Percentiles rank a stretch among this genome's conserved stretches.
Conservation (phyloP, 2,888 invertebrate genomes). For the Euplagia quadripunctaria region DNA sequence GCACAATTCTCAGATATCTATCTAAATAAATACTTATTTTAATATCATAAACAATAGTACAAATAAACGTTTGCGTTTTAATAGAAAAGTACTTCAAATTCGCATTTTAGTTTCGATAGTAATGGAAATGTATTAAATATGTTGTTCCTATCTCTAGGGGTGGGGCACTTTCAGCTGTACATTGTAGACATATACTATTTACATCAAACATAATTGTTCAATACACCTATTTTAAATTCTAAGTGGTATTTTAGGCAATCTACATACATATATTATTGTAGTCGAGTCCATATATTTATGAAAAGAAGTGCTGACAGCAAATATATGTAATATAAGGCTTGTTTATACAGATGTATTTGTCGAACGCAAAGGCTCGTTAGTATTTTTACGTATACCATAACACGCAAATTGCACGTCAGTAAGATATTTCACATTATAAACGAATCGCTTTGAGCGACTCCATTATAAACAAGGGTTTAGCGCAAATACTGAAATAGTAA, state of each 20-base stretch:
- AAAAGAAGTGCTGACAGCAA: not conserved
- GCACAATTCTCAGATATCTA: slow-evolving; percentile 58
- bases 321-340: not conserved
- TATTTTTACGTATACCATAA: not conserved
- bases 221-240: not conserved
- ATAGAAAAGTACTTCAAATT: slow-evolving; percentile 51
- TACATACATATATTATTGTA: not conserved
- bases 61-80: slow-evolving; percentile 63
- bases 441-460: not conserved
- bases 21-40: slow-evolving; percentile 83
- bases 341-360: not conserved
- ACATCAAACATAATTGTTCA: slow-evolving; percentile 25
- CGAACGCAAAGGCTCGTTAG: not conserved
- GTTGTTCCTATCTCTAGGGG: slow-evolving; percentile 48
- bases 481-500: not conserved
- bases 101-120: slow-evolving; percentile 53
- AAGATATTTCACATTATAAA: not conserved
- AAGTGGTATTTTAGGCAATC: slow-evolving; percentile 11
- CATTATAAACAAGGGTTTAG: not conserved
- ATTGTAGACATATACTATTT: slow-evolving; percentile 32
- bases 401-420: not conserved
- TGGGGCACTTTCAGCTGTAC: slow-evolving; percentile 28
- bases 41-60: slow-evolving; percentile 79
- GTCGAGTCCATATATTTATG: not conserved
- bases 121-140: slow-evolving; percentile 58